Conservation (phyloP, 30 jellyfish, hydroid and myxozoan genomes). For the Aurelia sp. region DNA sequence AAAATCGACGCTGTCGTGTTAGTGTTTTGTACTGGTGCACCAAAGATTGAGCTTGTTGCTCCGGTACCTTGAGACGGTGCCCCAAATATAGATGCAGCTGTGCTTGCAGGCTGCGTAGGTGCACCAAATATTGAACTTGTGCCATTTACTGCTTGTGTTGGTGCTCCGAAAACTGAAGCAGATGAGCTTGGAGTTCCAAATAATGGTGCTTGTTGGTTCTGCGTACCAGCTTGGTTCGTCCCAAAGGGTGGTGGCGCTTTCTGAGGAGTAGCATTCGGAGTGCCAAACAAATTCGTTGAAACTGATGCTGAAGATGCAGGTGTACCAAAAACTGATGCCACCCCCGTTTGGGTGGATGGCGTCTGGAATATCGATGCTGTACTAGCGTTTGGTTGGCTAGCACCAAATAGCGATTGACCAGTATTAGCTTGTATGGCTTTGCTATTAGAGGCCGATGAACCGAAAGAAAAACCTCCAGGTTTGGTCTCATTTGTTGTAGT, state of each 20-base stretch:
- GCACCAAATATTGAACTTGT: constrained; percentile 22
- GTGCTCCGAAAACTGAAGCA: constrained; percentile 51
- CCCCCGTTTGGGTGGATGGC: not conserved
- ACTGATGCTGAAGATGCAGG: constrained; percentile 11
- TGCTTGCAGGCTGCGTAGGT: not conserved
- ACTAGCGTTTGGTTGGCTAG: not conserved
- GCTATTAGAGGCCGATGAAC: not conserved
- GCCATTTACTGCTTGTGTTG: not conserved
- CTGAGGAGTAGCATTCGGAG: not conserved
- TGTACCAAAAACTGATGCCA: not conserved
- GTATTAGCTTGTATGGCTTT: not conserved
- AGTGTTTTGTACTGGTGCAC: constrained; percentile 21
- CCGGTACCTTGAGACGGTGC: constrained; percentile 24
- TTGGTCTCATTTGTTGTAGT: constrained; percentile 1
- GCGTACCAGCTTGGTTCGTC: constrained; percentile 4
- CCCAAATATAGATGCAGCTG: constrained; percentile 55
- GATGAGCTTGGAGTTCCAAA: constrained; percentile 21
- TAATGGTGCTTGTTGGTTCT: not conserved
- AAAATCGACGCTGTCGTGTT: constrained; percentile 18
- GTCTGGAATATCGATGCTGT: constrained; percentile 22
- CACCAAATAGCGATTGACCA: not conserved
- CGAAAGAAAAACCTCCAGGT: constrained; percentile 48
- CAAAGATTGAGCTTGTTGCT: constrained; percentile 25
- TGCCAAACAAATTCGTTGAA: constrained; percentile 43
- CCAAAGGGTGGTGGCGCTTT: constrained; percentile 21